Evolutionary conservation across 2,113 vertebrate species (phyloP).

Genomic region (Struthio camelus): DNA sequence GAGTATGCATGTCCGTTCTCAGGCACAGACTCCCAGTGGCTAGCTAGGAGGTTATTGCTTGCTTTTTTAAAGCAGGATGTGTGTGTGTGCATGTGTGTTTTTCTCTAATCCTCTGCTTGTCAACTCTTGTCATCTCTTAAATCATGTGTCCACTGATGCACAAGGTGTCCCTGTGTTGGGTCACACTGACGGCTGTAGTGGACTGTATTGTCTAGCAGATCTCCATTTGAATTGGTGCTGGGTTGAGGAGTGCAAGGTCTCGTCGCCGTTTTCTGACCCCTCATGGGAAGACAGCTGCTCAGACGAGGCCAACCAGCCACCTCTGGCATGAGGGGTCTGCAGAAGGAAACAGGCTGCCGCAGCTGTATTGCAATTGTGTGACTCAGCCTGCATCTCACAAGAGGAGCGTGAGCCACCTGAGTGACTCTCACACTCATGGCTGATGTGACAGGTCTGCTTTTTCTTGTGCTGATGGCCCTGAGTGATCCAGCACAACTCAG

Average conservation of each 20-base stretch:
- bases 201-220: background rate
- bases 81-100: background rate
- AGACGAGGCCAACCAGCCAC: background rate
- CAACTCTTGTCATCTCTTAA: background rate
- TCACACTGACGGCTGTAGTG: background rate
- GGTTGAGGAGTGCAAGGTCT: background rate
- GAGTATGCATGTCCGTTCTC: background rate
- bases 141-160: rapidly evolving
- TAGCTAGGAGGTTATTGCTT: no score
- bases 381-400: background rate
- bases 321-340: background rate
- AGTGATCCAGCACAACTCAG: background rate
- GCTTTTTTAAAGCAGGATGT: background rate
- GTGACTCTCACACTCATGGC: background rate
- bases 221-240: rapidly evolving
- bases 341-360: background rate
- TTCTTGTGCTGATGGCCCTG: background rate
- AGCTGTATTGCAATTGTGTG: background rate
- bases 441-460: background rate
- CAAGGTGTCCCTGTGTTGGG: rapidly evolving
- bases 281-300: background rate
- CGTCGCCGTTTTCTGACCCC: background rate
- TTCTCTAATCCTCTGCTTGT: background rate
- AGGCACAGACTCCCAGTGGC: background rate
- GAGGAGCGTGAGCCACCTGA: rapidly evolving